Evolutionary conservation across 2,888 invertebrate species (phyloP), one percentile per base, ranked within the genome.

Genomic region (Selenia dentaria): DNA sequence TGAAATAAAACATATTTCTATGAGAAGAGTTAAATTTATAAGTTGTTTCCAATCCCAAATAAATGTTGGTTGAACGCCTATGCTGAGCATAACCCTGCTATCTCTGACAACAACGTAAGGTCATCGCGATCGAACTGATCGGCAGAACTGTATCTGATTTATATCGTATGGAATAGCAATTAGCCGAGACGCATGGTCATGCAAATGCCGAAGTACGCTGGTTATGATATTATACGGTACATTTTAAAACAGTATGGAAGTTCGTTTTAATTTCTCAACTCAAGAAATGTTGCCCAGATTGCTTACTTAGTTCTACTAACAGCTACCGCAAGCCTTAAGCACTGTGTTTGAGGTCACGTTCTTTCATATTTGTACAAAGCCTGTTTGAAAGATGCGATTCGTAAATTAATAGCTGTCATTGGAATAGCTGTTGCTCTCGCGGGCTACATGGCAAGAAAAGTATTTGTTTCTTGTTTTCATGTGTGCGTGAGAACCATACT

Each of bases 91-190:
- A 48, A 34, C 47, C 31, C 37, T 24, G 41, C 47, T 48, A 48
- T 48, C 46, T 40, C 41, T 41, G 32, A 36, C 50, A 36, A 55
- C 52, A 61, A 56, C 60, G 57, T 64, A 68, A 64, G 67, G 67
- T 69, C 66, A 65, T 65, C 63, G 51, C 61, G 62, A 66, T 61
- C 56, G 54, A 66, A 62, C 57, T 45, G 61, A 67, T 67, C 68
- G 49, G 58, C 57, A 57, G 64, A 66, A 62, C 57, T 59, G 60
- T 59, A 68, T 66, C 73, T 81, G 76, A 85, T 87, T 79, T 82
- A 80, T 79, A 78, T 79, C 70, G 64, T 68, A 75, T 67, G 70
- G 78, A 80, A 81, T 79, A 80, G 74, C 79, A 85, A 87, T 82
- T 83, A 82, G 70, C 68, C 65, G 59, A 64, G 57, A 45, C 59